Evolutionary conservation across 2,888 invertebrate species (phyloP).

Genomic region (Ornithoptera priamus): DNA sequence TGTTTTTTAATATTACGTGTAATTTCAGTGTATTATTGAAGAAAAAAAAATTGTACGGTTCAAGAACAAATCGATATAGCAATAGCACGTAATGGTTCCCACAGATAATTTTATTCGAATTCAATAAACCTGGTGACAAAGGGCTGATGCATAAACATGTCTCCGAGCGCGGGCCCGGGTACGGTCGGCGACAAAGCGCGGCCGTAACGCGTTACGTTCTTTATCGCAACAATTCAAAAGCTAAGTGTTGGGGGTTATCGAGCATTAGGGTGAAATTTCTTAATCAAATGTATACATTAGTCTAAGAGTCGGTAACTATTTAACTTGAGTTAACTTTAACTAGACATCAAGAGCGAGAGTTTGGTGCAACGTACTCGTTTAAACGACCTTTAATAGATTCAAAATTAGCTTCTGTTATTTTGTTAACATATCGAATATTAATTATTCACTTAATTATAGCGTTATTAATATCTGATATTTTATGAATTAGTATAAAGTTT

Average conservation of each 20-base stretch:
- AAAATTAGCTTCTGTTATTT: too few species aligned
- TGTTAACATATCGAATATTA: too few species aligned
- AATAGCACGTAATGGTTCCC: conserved; percentile 14
- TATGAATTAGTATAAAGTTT: too few species aligned
- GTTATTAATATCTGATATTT: too few species aligned
- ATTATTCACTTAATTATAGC: too few species aligned
- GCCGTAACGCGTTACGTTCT: conserved; percentile 15
- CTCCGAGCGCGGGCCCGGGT: neutral
- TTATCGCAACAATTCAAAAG: conserved; percentile 16
- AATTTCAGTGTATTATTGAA: too few species aligned
- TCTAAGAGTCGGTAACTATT: conserved; percentile 22
- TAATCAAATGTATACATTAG: conserved; percentile 26
- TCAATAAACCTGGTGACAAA: conserved; percentile 33
- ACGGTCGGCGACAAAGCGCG: conserved; percentile 11
- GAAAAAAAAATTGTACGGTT: too few species aligned
- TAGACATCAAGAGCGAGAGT: too few species aligned
- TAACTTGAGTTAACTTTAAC: too few species aligned
- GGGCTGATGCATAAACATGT: conserved; percentile 25
- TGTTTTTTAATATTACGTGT: too few species aligned
- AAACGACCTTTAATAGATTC: too few species aligned
- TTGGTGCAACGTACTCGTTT: too few species aligned
- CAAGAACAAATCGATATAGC: conserved; percentile 22
- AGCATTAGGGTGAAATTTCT: conserved; percentile 32
- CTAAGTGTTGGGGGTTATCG: conserved; percentile 11
- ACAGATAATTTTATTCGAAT: conserved; percentile 31